Evolutionary conservation across 2,797 vertebrate genomes (phyloP), one percentile per base, ranked within the genome.

Genomic region (Galagoides demidoff): DNA sequence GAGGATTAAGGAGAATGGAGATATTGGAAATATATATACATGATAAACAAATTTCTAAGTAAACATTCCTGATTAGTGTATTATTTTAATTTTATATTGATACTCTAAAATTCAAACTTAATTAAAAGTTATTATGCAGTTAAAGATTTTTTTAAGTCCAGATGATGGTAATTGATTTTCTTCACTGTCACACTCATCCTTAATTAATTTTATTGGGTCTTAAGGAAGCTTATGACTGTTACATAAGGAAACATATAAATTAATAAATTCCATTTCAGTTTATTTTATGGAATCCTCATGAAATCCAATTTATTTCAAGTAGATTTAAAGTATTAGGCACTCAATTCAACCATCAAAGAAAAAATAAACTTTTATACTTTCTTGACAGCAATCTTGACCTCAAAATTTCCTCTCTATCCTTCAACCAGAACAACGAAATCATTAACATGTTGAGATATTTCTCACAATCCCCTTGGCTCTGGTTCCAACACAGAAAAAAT

Each of bases 171-270:
- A 61, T 20, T 90, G 34, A 0, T 82, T 85, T 94, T 88, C 9
- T 76, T 23, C 12, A 78, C 39, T 83, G 14, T 70, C 74, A 85
- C 12, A 61, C 39, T 92, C 8, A 83, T 71, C n/a, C 29, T 61
- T 45, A 61, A 85, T 89, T 86, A 90, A 76, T 88, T 89, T 71
- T 85, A 90, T 77, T 95, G 74, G 76, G 29, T 74, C 31, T 55
- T 22, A 37, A 77, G 29, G 85, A 90, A 73, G 57, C 0, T 23
- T 52, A 70, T 90, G 59, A 76, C 5, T 61, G 71, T 43, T 76
- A 89, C 1, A 22, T 85, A 78, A 70, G 31, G 29, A 89, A 96
- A 66, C 7, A 76, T 64, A 34, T 29, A 22, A 82, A 63, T 78
- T 82, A 22, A 52, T 70, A 82, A 90, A 82, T 39, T 85, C 7